Percentiles rank a stretch among this genome's conserved stretches.
Evolutionary conservation across 2,888 invertebrate genomes (phyloP).

Genomic region (Apeira syringaria): DNA sequence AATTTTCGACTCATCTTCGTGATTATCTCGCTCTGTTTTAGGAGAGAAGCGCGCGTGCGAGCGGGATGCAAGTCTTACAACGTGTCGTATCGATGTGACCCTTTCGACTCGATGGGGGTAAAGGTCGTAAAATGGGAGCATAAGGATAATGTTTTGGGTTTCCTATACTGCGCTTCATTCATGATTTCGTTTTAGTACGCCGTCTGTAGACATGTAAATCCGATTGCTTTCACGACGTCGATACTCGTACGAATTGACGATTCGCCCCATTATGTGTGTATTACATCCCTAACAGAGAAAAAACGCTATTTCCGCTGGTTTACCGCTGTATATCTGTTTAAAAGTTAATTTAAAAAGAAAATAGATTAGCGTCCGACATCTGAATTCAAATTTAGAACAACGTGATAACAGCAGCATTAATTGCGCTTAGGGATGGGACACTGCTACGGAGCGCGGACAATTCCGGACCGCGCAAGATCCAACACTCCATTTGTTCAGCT

Average conservation of each 20-base stretch:
- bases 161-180: conserved; percentile 82
- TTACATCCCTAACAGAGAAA: conserved; percentile 72
- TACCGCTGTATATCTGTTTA: conserved; percentile 31
- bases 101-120: conserved; percentile 81
- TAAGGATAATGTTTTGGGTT: conserved; percentile 83
- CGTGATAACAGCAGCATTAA: conserved; percentile 69
- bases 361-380: conserved; percentile 38
- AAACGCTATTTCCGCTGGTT: conserved; percentile 16
- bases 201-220: conserved; percentile 80
- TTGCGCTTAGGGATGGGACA: conserved; percentile 64
- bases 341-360: conserved; percentile 36
- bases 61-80: conserved; percentile 65
- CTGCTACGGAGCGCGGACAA: conserved; percentile 39
- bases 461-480: conserved; percentile 52
- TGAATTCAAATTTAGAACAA: conserved; percentile 66
- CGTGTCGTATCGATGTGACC: conserved; percentile 79
- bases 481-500: conserved; percentile 78
- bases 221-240: conserved; percentile 73
- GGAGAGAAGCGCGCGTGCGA: conserved; percentile 52
- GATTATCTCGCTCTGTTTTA: conserved; percentile 78
- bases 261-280: conserved; percentile 68
- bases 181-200: conserved; percentile 82
- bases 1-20: conserved; percentile 83
- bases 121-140: conserved; percentile 84
- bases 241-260: conserved; percentile 65